Base-by-base conservation (phyloP, 2,797 vertebrate species). In the Dromococcyx pavoninus region DNA sequence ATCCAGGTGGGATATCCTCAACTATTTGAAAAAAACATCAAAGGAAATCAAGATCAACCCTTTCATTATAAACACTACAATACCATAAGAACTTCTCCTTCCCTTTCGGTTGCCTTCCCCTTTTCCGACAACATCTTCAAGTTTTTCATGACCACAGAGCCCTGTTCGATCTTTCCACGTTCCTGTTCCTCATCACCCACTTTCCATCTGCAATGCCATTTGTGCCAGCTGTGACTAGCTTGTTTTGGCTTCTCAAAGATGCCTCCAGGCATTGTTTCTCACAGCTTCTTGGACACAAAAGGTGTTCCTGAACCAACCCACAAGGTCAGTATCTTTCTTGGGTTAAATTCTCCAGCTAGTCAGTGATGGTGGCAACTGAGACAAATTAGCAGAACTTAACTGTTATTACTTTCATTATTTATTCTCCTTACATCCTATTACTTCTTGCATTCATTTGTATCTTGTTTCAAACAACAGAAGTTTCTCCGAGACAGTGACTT, bases 181-280 rank as follows among this genome's bases (percentile, higher is more conserved):
- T 89, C 86, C 60, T 3, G 1, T 65, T 93, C 91, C 58, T 94
- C 73, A 81, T 94, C 94, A 91, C 94, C 89, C 88, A 92, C 91
- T 91, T 86, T 33, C 23, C 93, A 93, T 96, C 86, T 94, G 93
- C 86, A 96, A 60, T 8, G 9, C 19, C 74, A 85, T 76, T 93
- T 70, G 83, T 94, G 93, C 91, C 95, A 94, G 89, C 89, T 67
- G 89, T 84, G 89, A 95, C 71, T 91, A 86, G 57, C 27, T 35
- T 50, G 92, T 88, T 83, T 88, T 94, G 92, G 79, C 91, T 91
- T 72, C 60, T 89, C 70, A 30, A 69, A 78, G 41, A 41, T 2
- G 0, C 54, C 82, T 91, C 71, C 21, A 54, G 28, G 74, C 88
- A 78, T 96, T 95, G 94, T 94, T 92, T 43, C 50, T 89, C 71